Evolutionary conservation across 2,888 invertebrate species (phyloP).

Genomic region (Invenusta paracnida): DNA sequence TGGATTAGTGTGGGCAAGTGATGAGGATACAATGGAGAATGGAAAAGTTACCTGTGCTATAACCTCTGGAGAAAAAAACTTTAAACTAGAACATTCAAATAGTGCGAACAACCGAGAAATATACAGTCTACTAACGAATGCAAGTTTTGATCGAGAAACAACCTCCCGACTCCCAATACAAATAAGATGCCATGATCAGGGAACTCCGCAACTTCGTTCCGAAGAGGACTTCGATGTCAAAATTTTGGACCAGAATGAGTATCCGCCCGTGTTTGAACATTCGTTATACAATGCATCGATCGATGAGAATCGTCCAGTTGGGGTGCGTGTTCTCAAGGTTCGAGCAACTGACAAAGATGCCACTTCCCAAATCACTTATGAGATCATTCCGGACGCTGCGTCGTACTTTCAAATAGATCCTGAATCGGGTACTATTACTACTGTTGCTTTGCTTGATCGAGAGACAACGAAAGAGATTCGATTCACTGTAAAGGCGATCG

Average conservation of each 20-base stretch:
- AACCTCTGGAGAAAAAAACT: slow-evolving; percentile 2
- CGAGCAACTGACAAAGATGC: slow-evolving; percentile 33
- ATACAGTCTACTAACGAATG: slow-evolving; percentile 37
- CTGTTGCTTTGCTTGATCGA: slow-evolving; percentile 33
- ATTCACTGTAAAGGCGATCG: slow-evolving; percentile 37
- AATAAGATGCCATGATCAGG: slow-evolving; percentile 33
- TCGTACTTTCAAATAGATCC: slow-evolving; percentile 36
- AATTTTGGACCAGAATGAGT: slow-evolving; percentile 38
- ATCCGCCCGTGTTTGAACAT: slow-evolving; percentile 32
- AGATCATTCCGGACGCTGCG: slow-evolving; percentile 13
- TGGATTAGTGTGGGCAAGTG: slow-evolving; percentile 31
- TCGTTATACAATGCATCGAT: neutral
- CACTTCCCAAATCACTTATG: slow-evolving; percentile 28
- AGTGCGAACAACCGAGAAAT: slow-evolving; percentile 35
- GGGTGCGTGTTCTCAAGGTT: slow-evolving; percentile 31
- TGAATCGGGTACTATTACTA: slow-evolving; percentile 34
- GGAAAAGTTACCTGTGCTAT: slow-evolving; percentile 37
- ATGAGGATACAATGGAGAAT: slow-evolving; percentile 34
- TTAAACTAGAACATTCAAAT: slow-evolving; percentile 24
- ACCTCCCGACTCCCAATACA: slow-evolving; percentile 31
- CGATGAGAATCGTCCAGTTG: slow-evolving; percentile 27
- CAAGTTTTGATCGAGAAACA: slow-evolving; percentile 36
- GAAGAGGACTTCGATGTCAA: slow-evolving; percentile 38
- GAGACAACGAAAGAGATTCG: slow-evolving; percentile 28
- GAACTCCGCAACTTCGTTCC: slow-evolving; percentile 33